Conservation (phyloP, 1,140 invertebrate species). For the Phortica variegata region DNA sequence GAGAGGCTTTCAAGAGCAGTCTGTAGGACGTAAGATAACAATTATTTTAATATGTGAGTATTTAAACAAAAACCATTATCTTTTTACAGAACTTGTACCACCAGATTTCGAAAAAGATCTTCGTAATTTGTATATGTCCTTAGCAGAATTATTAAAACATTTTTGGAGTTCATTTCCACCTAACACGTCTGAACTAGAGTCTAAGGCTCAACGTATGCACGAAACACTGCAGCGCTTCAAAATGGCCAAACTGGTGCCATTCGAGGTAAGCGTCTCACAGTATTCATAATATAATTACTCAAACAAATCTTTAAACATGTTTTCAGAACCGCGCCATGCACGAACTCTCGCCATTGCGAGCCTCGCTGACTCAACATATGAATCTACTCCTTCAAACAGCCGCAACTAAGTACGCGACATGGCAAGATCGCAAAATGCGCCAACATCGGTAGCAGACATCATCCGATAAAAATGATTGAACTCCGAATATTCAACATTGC, state of each 20-base stretch:
- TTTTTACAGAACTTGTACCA: conserved; percentile 72
- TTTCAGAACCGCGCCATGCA: conserved; percentile 73
- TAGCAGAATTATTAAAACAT: conserved; percentile 85
- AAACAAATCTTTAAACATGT: not conserved
- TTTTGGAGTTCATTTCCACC: conserved; percentile 95
- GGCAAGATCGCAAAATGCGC: conserved; percentile 74
- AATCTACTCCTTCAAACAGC: conserved; percentile 81
- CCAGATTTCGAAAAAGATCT: conserved; percentile 81
- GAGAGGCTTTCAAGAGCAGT: conserved; percentile 79
- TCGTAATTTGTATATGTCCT: conserved; percentile 77
- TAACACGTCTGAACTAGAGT: conserved; percentile 73
- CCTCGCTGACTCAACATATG: conserved; percentile 81
- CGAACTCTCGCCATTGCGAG: conserved; percentile 75
- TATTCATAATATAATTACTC: not conserved
- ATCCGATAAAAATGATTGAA: conserved; percentile 12
- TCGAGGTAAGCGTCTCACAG: conserved; percentile 65
- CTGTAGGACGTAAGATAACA: conserved; percentile 71
- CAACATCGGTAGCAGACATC: conserved; percentile 45
- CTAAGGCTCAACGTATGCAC: conserved; percentile 83
- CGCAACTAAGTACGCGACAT: conserved; percentile 78
- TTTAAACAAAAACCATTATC: conserved; percentile 5
- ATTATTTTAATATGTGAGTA: conserved; percentile 3
- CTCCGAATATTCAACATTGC: too few relatives aligned
- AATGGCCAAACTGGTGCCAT: conserved; percentile 78
- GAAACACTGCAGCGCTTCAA: conserved; percentile 86